Evolutionary conservation across 2,797 vertebrate species (phyloP), one percentile per base, ranked within the genome.

Genomic region (Heliangelus exortis): DNA sequence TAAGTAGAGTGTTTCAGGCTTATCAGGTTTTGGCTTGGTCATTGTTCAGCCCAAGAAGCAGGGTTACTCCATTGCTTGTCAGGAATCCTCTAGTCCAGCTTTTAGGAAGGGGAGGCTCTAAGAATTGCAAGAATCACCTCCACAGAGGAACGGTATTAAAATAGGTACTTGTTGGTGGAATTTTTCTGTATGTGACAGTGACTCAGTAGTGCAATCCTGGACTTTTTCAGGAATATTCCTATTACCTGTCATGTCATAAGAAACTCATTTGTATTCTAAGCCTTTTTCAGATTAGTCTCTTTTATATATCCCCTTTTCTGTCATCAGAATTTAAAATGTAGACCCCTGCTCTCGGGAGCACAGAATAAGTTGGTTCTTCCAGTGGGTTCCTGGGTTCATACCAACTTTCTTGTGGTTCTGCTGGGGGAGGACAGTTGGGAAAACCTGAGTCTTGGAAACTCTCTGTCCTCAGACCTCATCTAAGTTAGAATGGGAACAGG

Each of bases 51-150:
- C 7, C 5, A 2, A 26, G 55, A 36, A 57, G 1, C 6, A 7
- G 15, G n/a, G 45, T 10, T 39, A 0, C 19, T 29, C 15, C 14
- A 57, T 7, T 26, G 23, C 4, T 2, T 6, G 14, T 22, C 25
- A 2, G 17, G 25, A 17, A 1, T 47, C 2, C 9, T 9, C 23
- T 3, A 15, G 16, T 4, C 16, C 53, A 1, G 0, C 43, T 11
- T 17, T 9, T 17, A 14, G 59, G 6, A n/a, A 28, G 31, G 61
- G 7, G 28, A 36, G 8, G 58, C 50, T 48, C 23, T 33, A 18
- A 2, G 51, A 3, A 4, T 4, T 23, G 22, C 22, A 8, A 5
- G 17, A 14, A 1, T 33, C 15, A 1, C 20, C 31, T 6, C n/a
- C 34, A 0, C 1, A 0, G 48, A 26, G 50, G 16, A 15, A 14